Evolutionary conservation across 2,113 vertebrate species (phyloP), one percentile per base, ranked within the genome.

Genomic region (Gavia stellata): DNA sequence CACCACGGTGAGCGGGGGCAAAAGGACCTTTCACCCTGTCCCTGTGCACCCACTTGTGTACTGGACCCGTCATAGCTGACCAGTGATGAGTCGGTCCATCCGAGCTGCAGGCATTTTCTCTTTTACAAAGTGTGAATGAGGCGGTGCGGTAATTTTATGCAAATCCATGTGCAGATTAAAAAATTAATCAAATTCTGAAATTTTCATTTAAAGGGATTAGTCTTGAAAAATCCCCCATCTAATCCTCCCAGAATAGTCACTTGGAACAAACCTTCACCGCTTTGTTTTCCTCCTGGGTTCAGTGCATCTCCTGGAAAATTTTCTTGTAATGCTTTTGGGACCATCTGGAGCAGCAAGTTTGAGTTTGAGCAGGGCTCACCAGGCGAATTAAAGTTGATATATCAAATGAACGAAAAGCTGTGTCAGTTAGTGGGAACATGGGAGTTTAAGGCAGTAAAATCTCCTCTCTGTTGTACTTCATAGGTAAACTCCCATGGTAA

Each of bases 191-290:
- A 96, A 93, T 94, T 93, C 94, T 91, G 85, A 96, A 96, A 86
- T 97, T 97, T 96, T 97, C 94, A 97, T 97, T 97, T 96, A 94
- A 96, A 96, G 96, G 95, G 94, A 96, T 97, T 97, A 95, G 96
- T 93, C 94, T 88, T 70, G 90, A 95, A 92, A 95, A 94, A 94
- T 90, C 92, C 93, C 62, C 78, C 70, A 40, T 95, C 90, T 96
- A 95, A 96, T 96, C 96, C 90, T 96, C 92, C 92, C 74, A 71
- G 90, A 96, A 95, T 40, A 95, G 96, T 91, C 78, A 88, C 94
- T 96, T 86, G 85, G 93, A 96, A 96, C 78, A 93, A 92, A 82
- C 71, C 74, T 96, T 73, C 71, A 18, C 67, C 2, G n/a, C 29
- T 68, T 96, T 90, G 90, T 95, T 97, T 94, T 77, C 85, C 94